A percentile compares a stretch with the other conserved stretches of the same genome.
Conservation (phyloP, 2,888 invertebrate genomes). For the Leucophenga maculata region DNA sequence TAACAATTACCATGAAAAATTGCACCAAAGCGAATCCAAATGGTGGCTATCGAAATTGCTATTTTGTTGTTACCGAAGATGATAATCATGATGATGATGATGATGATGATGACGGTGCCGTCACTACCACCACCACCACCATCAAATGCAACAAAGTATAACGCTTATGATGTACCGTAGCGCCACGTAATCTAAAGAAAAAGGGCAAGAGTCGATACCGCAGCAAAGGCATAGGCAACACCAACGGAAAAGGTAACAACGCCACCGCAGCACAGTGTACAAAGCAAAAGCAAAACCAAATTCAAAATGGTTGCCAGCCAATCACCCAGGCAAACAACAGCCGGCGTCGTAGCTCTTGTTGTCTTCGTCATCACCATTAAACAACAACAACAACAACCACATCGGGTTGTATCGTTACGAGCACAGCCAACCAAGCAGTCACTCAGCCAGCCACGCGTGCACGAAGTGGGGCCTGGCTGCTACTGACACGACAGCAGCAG, state of each 20-base stretch:
- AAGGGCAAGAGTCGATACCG: neutral
- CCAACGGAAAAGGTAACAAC: neutral
- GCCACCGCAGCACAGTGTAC: neutral
- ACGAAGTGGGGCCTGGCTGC: slow-evolving; percentile 30
- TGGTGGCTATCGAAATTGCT: slow-evolving; percentile 32
- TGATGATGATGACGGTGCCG: slow-evolving; percentile 23
- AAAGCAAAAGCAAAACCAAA: neutral
- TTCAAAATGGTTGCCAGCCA: neutral
- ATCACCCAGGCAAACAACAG: slow-evolving; percentile 41
- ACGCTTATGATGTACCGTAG: no score
- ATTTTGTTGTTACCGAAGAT: slow-evolving; percentile 1
- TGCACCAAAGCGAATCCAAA: slow-evolving; percentile 61
- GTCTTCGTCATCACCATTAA: slow-evolving; percentile 5
- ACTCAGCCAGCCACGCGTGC: slow-evolving; percentile 24
- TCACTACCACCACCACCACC: slow-evolving; percentile 27
- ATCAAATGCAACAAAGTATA: neutral
- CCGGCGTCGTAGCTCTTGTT: slow-evolving; percentile 35
- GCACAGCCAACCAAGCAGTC: slow-evolving; percentile 20
- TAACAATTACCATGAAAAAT: slow-evolving; percentile 61
- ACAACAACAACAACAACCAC: slow-evolving; percentile 15
- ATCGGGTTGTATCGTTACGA: no score
- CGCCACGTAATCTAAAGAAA: no score
- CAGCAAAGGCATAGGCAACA: no score
- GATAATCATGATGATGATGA: slow-evolving; percentile 11
- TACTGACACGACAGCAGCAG: neutral